Evolutionary conservation across 1,140 invertebrate genomes (phyloP).

Genomic region (Parasteatoda tepidariorum): DNA sequence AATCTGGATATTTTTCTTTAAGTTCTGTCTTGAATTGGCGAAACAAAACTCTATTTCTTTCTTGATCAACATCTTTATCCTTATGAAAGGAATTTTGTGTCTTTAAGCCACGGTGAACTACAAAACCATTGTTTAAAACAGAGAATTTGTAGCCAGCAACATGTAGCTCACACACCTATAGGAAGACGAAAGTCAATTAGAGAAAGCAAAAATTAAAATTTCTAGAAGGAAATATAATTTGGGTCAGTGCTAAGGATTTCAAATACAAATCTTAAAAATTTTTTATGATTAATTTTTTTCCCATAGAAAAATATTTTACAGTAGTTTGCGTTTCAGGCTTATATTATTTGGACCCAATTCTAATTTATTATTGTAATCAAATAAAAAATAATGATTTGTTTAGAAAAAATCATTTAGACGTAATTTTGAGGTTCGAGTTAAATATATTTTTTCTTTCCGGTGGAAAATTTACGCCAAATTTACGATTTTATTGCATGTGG

Average conservation of each 20-base stretch:
- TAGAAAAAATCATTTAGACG: too few species aligned
- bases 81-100: slow-evolving; percentile 71
- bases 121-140: slow-evolving; percentile 75
- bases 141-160: slow-evolving; percentile 74
- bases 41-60: slow-evolving; percentile 72
- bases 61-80: slow-evolving; percentile 71
- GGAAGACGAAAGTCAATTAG: slow-evolving; percentile 63
- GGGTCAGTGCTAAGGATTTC: too few species aligned
- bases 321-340: too few species aligned
- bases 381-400: too few species aligned
- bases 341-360: too few species aligned
- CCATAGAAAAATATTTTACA: too few species aligned
- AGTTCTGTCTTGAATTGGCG: slow-evolving; percentile 74
- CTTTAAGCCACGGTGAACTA: slow-evolving; percentile 74
- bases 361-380: background rate
- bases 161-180: slow-evolving; percentile 75
- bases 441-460: too few species aligned
- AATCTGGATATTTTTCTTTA: slow-evolving; percentile 73
- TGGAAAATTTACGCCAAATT: too few species aligned
- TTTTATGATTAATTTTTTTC: too few species aligned
- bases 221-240: background rate
- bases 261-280: too few species aligned
- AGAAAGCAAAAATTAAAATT: background rate
- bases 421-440: too few species aligned
- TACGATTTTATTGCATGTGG: too few species aligned